phyloP scores from a whole-genome alignment of 2,888 invertebrate genomes.

The Epinotia brunnichana region DNA sequence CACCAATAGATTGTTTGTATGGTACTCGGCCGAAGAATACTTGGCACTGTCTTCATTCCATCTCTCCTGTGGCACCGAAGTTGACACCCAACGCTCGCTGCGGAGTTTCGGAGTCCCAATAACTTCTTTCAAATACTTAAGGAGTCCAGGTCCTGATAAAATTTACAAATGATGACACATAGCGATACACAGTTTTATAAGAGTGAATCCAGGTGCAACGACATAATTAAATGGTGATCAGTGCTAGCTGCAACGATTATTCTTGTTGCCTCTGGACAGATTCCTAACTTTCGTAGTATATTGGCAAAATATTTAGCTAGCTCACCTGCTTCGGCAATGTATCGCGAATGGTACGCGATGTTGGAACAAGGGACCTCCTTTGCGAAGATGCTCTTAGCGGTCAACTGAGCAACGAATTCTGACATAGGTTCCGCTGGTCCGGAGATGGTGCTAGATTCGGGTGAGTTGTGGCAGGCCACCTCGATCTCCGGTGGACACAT shows the following conservation, averaged over 20 bases:
- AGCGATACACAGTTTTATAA: no score
- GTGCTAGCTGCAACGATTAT: no score
- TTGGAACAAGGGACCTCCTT: conserved; percentile 86
- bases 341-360: conserved; percentile 94
- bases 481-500: conserved; percentile 85
- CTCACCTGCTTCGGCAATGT: conserved; percentile 87
- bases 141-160: conserved; percentile 64
- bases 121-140: conserved; percentile 82
- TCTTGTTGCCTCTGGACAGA: no score
- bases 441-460: conserved; percentile 90
- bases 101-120: conserved; percentile 85
- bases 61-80: conserved; percentile 85
- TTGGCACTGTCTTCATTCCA: conserved; percentile 62
- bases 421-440: conserved; percentile 87
- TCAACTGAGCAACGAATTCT: conserved; percentile 81
- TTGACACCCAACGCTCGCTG: conserved; percentile 90
- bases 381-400: conserved; percentile 66
- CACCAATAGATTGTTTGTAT: conserved; percentile 90
- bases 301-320: no score
- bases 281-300: no score
- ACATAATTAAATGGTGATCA: no score
- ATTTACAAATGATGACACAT: neutral
- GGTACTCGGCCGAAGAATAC: conserved; percentile 91
- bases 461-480: conserved; percentile 91
- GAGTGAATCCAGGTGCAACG: no score